A percentile compares a stretch with the other conserved stretches of the same genome.
phyloP scores from a whole-genome alignment of 2,888 invertebrate species.

The Eilema griseolum region DNA sequence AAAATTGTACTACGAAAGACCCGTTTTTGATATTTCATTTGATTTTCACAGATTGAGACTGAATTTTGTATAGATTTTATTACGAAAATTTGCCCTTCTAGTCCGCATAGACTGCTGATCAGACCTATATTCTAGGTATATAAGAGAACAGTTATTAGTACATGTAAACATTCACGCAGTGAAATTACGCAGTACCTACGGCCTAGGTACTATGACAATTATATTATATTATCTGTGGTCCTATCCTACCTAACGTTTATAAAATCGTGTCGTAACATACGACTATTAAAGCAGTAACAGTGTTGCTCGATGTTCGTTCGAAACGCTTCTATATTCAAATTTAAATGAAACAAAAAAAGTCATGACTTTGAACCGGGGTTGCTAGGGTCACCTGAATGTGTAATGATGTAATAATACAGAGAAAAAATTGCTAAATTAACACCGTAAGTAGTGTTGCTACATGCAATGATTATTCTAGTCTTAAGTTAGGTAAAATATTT shows the following conservation, averaged over 20 bases:
- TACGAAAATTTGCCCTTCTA: too few relatives aligned
- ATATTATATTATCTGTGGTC: too few relatives aligned
- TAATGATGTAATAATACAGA: conserved; percentile 27
- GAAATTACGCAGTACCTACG: background rate
- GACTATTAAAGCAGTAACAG: background rate
- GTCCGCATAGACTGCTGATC: too few relatives aligned
- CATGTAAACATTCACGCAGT: background rate
- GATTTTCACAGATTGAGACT: too few relatives aligned
- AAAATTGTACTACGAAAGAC: too few relatives aligned
- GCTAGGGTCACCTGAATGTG: conserved; percentile 35
- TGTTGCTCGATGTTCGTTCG: background rate
- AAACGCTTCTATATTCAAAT: conserved; percentile 10
- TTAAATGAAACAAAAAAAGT: conserved; percentile 30
- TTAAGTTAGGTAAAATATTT: background rate
- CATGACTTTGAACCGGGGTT: conserved; percentile 51
- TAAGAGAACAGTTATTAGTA: too few relatives aligned
- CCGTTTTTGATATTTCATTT: too few relatives aligned
- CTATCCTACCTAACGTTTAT: background rate
- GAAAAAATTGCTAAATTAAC: conserved; percentile 28
- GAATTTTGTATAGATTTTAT: too few relatives aligned
- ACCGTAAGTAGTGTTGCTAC: conserved; percentile 3
- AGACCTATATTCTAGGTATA: too few relatives aligned
- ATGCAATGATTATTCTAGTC: conserved; percentile 1
- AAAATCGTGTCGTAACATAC: background rate
- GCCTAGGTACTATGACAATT: too few relatives aligned